phyloP scores from a whole-genome alignment of 2,797 vertebrate genomes.

The Enteromius radiatus region DNA sequence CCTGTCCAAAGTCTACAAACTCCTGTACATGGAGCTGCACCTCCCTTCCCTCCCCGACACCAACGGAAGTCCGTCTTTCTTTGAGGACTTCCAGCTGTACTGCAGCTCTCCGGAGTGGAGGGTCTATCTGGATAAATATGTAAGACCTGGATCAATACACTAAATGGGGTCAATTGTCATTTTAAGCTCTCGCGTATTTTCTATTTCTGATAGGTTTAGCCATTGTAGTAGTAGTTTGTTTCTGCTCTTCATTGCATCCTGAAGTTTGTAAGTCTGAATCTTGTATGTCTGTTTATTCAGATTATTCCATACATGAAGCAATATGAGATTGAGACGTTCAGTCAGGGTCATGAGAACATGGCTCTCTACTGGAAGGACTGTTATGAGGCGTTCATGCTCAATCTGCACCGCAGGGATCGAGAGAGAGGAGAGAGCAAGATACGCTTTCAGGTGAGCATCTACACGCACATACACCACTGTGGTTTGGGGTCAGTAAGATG shows the following conservation, averaged over 20 bases:
- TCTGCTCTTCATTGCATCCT: neutral
- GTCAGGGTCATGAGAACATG: conserved; percentile 88
- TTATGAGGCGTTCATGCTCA: conserved; percentile 94
- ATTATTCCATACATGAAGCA: conserved; percentile 99
- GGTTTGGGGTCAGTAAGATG: too few species aligned
- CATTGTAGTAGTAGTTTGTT: neutral
- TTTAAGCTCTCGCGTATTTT: neutral
- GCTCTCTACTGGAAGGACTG: conserved; percentile 95
- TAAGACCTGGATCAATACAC: conserved; percentile 67
- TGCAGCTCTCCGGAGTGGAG: conserved; percentile 93
- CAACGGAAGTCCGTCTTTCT: conserved; percentile 95
- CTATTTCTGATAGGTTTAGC: neutral
- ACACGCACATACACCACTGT: neutral
- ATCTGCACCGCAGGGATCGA: conserved; percentile 89
- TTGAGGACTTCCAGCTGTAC: conserved; percentile 96
- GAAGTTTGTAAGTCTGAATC: neutral
- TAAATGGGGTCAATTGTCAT: neutral
- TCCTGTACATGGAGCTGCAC: conserved; percentile 96
- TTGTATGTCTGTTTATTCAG: conserved; percentile 68
- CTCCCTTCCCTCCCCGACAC: conserved; percentile 92
- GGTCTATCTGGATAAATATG: conserved; percentile 97
- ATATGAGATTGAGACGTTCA: conserved; percentile 93
- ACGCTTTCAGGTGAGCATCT: conserved; percentile 96
- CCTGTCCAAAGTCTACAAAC: conserved; percentile 91
- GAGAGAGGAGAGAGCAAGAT: conserved; percentile 98